These are phyloP conservation scores for Vanessa tameamea DNA, from an alignment of 1,140 invertebrate genomes.

Conservation along the genomic window DNA sequence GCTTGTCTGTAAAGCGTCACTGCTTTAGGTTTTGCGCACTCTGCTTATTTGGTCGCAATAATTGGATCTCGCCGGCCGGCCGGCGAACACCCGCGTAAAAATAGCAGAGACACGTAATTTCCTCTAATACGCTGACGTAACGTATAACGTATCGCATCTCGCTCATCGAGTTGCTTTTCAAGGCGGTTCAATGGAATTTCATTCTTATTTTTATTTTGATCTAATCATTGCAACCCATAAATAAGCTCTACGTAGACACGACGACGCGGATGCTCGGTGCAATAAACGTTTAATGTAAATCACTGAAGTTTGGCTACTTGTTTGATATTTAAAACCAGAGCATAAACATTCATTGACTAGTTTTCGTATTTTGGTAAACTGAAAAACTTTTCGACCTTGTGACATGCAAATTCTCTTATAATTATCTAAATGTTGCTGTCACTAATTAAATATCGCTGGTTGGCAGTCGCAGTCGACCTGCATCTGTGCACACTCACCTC, in stretches of 20 bases:
- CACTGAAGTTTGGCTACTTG: not conserved
- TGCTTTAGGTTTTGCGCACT: constrained; percentile 30
- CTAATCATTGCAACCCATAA: constrained; percentile 10
- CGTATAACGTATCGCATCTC: constrained; percentile 31
- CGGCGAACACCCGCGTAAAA: constrained; percentile 40
- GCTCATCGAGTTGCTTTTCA: constrained; percentile 32
- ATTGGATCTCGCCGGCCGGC: constrained; percentile 41
- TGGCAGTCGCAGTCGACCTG: constrained; percentile 33
- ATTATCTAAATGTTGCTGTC: not conserved
- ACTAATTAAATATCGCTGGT: constrained; percentile 12
- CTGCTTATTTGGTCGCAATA: constrained; percentile 41
- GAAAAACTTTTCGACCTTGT: not conserved
- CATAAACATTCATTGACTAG: constrained; percentile 7
- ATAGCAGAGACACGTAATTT: constrained; percentile 45
- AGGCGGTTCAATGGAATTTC: constrained; percentile 30
- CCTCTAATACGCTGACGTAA: constrained; percentile 44
- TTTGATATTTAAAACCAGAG: not conserved
- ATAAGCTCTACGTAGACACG: constrained; percentile 8
- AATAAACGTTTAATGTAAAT: constrained; percentile 13
- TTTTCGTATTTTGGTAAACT: not conserved
- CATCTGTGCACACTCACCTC: constrained; percentile 27
- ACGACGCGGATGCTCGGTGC: constrained; percentile 18
- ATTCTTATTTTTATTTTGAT: constrained; percentile 21
- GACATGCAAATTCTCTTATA: not conserved
- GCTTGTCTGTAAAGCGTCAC: constrained; percentile 3